phyloP scores from a whole-genome alignment of 2,113 vertebrate genomes.

The Phrynosoma platyrhinos region DNA sequence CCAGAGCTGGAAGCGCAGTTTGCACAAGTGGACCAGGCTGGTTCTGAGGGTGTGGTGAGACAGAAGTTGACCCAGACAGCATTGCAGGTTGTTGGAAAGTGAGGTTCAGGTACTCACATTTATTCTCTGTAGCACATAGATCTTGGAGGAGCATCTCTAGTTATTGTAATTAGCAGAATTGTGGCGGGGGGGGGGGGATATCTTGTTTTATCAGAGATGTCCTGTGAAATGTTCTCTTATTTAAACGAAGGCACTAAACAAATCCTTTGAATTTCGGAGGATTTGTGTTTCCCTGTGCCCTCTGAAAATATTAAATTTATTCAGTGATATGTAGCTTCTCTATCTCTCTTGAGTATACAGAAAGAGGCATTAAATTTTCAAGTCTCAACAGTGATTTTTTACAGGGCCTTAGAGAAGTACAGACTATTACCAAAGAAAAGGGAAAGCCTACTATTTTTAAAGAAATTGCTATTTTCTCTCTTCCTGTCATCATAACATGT shows the following conservation, averaged over 20 bases:
- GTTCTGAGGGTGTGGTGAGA: accelerated
- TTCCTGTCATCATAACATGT: background rate
- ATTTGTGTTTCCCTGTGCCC: background rate
- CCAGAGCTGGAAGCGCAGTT: background rate
- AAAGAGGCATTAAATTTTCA: background rate
- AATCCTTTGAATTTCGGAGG: background rate
- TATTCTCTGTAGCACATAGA: background rate
- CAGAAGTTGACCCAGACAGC: background rate
- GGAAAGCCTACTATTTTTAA: background rate
- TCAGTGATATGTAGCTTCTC: background rate
- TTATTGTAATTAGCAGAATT: background rate
- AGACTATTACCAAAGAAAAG: slow-evolving; percentile 25
- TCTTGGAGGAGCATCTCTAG: accelerated
- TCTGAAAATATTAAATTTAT: background rate
- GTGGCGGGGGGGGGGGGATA: background rate
- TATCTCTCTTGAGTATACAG: background rate
- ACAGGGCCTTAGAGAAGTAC: background rate
- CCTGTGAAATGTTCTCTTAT: background rate
- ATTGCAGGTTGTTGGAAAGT: accelerated
- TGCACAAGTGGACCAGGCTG: slow-evolving; percentile 17
- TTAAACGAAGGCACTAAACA: background rate
- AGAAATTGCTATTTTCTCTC: slow-evolving; percentile 33
- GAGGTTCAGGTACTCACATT: too few relatives aligned
- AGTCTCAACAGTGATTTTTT: background rate
- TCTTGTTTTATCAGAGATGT: background rate